Evolutionary conservation across 1,140 invertebrate genomes (phyloP).

Genomic region (Drosophila kikkawai): DNA sequence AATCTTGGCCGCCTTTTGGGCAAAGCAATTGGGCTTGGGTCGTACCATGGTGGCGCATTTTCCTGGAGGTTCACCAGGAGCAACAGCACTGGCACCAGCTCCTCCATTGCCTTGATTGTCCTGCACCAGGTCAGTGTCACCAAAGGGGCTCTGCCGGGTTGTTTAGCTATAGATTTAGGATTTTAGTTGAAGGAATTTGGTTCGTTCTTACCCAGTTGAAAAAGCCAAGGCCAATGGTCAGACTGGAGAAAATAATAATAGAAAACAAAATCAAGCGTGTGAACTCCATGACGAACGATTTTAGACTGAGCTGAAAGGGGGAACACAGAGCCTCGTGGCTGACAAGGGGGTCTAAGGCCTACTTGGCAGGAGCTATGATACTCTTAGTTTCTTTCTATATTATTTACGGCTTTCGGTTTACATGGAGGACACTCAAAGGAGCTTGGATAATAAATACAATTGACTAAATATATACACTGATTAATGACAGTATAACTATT

Average conservation of each 20-base stretch:
- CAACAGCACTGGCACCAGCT: no score
- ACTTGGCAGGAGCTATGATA: neutral
- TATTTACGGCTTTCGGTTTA: neutral
- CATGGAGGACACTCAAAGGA: neutral
- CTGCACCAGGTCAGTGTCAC: neutral
- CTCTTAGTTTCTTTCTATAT: neutral
- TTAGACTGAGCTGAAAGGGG: neutral
- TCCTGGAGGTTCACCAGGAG: no score
- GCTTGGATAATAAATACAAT: constrained; percentile 2
- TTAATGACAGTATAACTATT: constrained; percentile 17
- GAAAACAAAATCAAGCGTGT: neutral
- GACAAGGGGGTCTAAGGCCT: neutral
- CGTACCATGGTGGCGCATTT: neutral
- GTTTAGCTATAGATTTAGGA: accelerated
- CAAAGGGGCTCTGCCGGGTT: neutral
- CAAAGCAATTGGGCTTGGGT: constrained; percentile 81
- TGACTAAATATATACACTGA: constrained; percentile 1
- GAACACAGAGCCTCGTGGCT: neutral
- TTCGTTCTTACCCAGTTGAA: neutral
- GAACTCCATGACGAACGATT: neutral
- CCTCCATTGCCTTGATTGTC: neutral
- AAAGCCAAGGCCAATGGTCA: neutral
- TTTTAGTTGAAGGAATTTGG: neutral
- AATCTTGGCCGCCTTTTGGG: constrained; percentile 88
- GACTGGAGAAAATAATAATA: neutral